Base-by-base conservation (phyloP, 2,888 invertebrate genomes). In the Phalera bucephala region DNA sequence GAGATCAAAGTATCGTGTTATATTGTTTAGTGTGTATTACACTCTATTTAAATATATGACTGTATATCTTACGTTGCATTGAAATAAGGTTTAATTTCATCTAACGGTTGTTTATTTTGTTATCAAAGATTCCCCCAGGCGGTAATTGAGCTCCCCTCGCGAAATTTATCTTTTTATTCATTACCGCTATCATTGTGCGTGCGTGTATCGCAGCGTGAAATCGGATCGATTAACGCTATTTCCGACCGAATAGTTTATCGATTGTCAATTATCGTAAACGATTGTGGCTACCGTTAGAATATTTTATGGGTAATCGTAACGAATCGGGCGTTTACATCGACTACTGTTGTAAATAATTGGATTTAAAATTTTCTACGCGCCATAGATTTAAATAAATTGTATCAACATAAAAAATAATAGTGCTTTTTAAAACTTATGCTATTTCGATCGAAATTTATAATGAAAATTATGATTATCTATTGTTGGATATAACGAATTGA, bases 211-310 rank as follows among this genome's bases (percentile, higher is more conserved):
- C 42, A 52, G 68, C 82, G 81, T 82, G 75, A 81, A 84, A 85
- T 84, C 80, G 75, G 70, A 79, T 80, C 79, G 71, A 73, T 80
- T 73, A 77, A 63, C 72, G 72, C 64, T 70, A 56, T 69, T 72
- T 62, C 64, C 59, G 55, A 67, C 65, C 52, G 67, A 71, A 74
- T 72, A 69, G 71, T 72, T 69, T 61, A 69, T 54, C 54, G 64
- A 61, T 65, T 60, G 61, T 57, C 63, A 61, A 65, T 68, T 65
- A 69, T 64, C 59, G 58, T 70, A 70, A 67, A 64, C 66, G 64
- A 64, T 70, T 60, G 71, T 60, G 52, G 68, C 72, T 64, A 57
- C 70, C 67, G 67, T 65, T 72, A 64, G 46, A 63, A 57, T 54
- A 55, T 53, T 56, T 54, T 51, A 54, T 66, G 69, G 59, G 52